A percentile compares a stretch with the other conserved stretches of the same genome.
Evolutionary conservation across 2,113 vertebrate genomes (phyloP).

Genomic region (Burhinus oedicnemus): DNA sequence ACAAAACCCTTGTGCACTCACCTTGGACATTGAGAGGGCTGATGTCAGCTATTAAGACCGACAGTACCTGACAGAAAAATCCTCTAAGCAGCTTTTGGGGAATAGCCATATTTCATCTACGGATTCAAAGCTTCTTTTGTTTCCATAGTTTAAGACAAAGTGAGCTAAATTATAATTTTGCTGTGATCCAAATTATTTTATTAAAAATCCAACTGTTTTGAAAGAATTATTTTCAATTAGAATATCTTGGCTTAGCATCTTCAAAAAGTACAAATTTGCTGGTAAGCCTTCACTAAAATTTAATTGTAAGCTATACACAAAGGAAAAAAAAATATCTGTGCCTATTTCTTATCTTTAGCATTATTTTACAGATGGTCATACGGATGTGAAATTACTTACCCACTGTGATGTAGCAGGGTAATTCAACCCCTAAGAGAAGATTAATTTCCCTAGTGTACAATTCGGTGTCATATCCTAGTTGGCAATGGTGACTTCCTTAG

Average conservation of each 20-base stretch:
- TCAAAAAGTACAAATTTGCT: neutral
- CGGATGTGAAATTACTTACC: neutral
- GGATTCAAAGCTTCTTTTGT: neutral
- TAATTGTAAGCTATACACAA: neutral
- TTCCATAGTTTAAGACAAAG: neutral
- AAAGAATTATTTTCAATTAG: neutral
- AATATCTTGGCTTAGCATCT: neutral
- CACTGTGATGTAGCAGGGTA: neutral
- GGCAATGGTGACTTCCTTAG: neutral
- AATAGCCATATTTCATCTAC: neutral
- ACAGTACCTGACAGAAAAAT: neutral
- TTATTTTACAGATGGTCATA: neutral
- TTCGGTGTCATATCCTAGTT: neutral
- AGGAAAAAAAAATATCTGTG: neutral
- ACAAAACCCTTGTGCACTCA: neutral
- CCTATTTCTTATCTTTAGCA: neutral
- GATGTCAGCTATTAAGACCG: neutral
- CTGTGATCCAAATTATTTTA: neutral
- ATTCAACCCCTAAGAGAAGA: neutral
- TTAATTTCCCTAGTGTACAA: neutral
- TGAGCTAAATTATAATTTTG: neutral
- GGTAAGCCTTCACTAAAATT: neutral
- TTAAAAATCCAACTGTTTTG: neutral
- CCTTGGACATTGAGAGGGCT: neutral
- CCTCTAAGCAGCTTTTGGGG: neutral